Percentiles rank a stretch among this genome's conserved stretches.
Conservation (phyloP, 2,888 invertebrate genomes). For the Endomychus coccineus region DNA sequence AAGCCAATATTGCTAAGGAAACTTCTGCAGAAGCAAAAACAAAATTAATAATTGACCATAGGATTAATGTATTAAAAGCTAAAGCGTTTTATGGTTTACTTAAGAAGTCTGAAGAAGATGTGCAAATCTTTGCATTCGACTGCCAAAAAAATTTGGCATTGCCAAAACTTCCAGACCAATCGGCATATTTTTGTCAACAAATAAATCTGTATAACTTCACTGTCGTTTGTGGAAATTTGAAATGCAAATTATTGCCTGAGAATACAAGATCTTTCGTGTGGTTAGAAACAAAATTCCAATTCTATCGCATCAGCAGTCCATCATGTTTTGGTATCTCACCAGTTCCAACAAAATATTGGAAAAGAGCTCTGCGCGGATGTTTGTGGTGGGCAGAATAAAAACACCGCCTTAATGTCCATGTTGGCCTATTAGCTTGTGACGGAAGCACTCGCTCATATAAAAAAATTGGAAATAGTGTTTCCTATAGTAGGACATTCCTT, state of each 20-base stretch:
- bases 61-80: no score
- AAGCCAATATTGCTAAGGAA: no score
- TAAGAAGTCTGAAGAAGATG: slow-evolving; percentile 8
- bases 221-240: slow-evolving; percentile 26
- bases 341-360: slow-evolving; percentile 27
- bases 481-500: no score
- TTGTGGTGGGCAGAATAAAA: no score
- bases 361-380: slow-evolving; percentile 2
- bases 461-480: slow-evolving; percentile 25
- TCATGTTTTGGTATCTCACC: slow-evolving; percentile 21
- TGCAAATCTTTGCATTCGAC: slow-evolving; percentile 24
- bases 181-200: slow-evolving; percentile 28
- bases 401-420: slow-evolving; percentile 28
- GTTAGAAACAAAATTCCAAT: slow-evolving; percentile 16
- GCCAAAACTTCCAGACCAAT: slow-evolving; percentile 29
- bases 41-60: no score
- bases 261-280: slow-evolving; percentile 2
- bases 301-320: slow-evolving; percentile 28
- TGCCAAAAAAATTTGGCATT: slow-evolving; percentile 29
- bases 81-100: slow-evolving; percentile 6
- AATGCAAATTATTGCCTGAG: slow-evolving; percentile 14
- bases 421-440: slow-evolving; percentile 25
- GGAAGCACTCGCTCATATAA: slow-evolving; percentile 14
- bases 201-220: slow-evolving; percentile 30
- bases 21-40: no score